Evolutionary conservation across 2,113 vertebrate genomes (phyloP).

Genomic region (Ammospiza caudacuta): DNA sequence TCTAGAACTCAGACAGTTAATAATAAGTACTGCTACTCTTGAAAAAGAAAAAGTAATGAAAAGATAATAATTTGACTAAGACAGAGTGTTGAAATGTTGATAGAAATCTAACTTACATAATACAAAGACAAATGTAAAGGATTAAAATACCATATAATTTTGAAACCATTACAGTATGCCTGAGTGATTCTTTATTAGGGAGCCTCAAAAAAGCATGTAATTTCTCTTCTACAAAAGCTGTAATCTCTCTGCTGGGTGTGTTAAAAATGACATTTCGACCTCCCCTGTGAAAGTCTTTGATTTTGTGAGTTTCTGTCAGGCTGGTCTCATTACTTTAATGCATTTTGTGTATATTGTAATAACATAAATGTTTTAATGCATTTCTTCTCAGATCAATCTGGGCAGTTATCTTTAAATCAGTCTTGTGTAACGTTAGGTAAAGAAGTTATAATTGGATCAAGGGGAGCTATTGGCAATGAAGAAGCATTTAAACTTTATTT

Average conservation of each 20-base stretch:
- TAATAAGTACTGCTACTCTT: background rate
- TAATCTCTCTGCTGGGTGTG: constrained; percentile 27
- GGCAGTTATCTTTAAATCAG: constrained; percentile 14
- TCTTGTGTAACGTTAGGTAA: background rate
- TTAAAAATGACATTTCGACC: constrained; percentile 44
- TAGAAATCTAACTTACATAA: constrained; percentile 48
- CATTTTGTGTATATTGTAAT: constrained; percentile 3
- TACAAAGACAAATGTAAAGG: constrained; percentile 27
- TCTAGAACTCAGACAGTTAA: background rate
- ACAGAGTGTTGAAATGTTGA: constrained; percentile 20
- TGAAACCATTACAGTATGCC: constrained; percentile 18
- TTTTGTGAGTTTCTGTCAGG: constrained; percentile 24
- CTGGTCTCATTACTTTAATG: constrained; percentile 23
- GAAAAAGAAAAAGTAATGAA: background rate
- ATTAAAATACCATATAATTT: constrained; percentile 53
- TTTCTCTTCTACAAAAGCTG: constrained; percentile 11
- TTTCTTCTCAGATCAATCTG: constrained; percentile 23
- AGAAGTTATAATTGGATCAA: constrained; percentile 13
- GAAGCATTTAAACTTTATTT: constrained; percentile 28
- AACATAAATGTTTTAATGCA: constrained; percentile 7
- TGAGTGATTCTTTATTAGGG: constrained; percentile 29
- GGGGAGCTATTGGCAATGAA: background rate
- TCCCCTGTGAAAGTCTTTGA: constrained; percentile 14
- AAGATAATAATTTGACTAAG: constrained; percentile 6
- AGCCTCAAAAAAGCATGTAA: constrained; percentile 33